Evolutionary conservation across 1,140 invertebrate genomes (phyloP).

Genomic region (Calliopsis andreniformis): DNA sequence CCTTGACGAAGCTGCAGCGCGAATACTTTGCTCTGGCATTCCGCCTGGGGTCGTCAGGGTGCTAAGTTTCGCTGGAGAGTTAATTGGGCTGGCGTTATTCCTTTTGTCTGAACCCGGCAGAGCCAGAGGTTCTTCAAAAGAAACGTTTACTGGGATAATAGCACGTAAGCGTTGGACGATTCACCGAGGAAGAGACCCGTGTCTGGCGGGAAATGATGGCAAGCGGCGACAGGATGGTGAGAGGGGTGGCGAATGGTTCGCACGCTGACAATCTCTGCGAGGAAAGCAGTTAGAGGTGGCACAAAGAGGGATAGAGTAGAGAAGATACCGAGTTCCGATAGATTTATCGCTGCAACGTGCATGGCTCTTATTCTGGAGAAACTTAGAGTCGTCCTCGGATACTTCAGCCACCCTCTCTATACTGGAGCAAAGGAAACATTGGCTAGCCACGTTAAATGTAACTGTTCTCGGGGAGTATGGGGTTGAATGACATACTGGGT

Average conservation of each 20-base stretch:
- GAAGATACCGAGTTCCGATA: neutral
- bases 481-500: no score
- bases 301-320: neutral
- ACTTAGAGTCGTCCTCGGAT: neutral
- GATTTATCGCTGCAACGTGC: constrained; percentile 9
- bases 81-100: constrained; percentile 71
- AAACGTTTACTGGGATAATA: no score
- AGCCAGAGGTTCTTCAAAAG: no score
- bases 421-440: no score
- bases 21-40: constrained; percentile 16
- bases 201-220: no score
- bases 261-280: neutral
- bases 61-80: constrained; percentile 62
- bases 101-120: no score
- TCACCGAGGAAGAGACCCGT: no score
- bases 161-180: no score
- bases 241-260: neutral
- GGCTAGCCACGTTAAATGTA: no score
- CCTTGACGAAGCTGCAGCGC: constrained; percentile 36
- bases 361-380: neutral
- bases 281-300: constrained; percentile 11
- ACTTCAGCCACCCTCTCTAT: no score
- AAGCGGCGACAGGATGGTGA: no score
- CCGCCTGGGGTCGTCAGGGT: constrained; percentile 16
- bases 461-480: no score